Conservation (phyloP, 2,797 vertebrate species). For the Nannoperca obscura region DNA sequence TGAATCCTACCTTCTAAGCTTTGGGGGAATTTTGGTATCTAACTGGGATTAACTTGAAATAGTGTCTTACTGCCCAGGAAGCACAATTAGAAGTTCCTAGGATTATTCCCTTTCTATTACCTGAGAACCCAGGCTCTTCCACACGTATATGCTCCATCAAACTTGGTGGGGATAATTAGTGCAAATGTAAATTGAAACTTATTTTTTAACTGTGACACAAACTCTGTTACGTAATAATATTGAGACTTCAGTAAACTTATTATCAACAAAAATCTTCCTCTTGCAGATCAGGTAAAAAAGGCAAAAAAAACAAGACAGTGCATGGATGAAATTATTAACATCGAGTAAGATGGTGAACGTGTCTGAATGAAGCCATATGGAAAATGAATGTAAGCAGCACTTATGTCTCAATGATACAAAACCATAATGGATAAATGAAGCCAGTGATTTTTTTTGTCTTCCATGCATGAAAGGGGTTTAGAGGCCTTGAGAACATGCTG, state of each 20-base stretch:
- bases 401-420: constrained; percentile 5
- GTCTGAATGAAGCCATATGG: not conserved
- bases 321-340: not conserved
- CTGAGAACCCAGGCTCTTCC: constrained; percentile 25
- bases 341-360: no score
- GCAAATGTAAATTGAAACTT: constrained; percentile 8
- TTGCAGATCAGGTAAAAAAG: no score
- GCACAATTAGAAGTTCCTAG: constrained; percentile 77
- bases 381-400: not conserved
- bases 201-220: not conserved
- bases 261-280: not conserved
- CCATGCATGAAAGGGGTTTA: not conserved
- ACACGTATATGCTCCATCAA: constrained; percentile 24
- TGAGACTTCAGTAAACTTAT: not conserved
- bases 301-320: not conserved
- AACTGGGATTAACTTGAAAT: constrained; percentile 76
- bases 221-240: not conserved
- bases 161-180: constrained; percentile 39
- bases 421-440: not conserved
- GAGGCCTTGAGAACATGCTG: not conserved
- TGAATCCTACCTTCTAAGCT: constrained; percentile 75
- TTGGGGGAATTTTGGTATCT: constrained; percentile 71
- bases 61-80: constrained; percentile 73
- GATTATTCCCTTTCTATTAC: constrained; percentile 61
- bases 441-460: not conserved